Conservation (phyloP, 1,140 invertebrate species). For the Drosophila simulans region DNA sequence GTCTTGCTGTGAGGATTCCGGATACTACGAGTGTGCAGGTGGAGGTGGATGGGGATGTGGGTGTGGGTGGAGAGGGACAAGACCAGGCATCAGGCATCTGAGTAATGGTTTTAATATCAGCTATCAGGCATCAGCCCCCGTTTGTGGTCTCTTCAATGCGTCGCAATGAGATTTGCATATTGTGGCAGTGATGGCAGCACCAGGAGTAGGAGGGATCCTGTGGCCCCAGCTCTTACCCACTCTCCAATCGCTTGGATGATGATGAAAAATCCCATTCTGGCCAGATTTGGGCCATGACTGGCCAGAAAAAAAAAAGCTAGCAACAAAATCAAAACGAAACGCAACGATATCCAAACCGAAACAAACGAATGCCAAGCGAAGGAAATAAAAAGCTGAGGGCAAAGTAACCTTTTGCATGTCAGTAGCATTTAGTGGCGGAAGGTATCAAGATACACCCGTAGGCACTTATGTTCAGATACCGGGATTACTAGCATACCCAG, state of each 20-base stretch:
- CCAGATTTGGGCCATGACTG: slow-evolving; percentile 52
- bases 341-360: slow-evolving; percentile 19
- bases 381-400: slow-evolving; percentile 19
- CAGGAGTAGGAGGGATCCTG: not conserved
- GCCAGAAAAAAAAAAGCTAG: slow-evolving; percentile 52
- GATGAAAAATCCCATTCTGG: slow-evolving; percentile 28
- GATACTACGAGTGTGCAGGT: not conserved
- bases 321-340: slow-evolving; percentile 38
- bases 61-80: not conserved
- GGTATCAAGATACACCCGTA: not conserved
- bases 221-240: not conserved
- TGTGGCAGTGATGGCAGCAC: slow-evolving; percentile 57
- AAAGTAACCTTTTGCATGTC: slow-evolving; percentile 36
- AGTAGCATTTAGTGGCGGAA: slow-evolving; percentile 16
- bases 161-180: slow-evolving; percentile 66
- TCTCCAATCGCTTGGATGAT: slow-evolving; percentile 23
- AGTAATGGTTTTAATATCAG: slow-evolving; percentile 56
- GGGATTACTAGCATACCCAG: not conserved
- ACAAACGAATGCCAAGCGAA: slow-evolving; percentile 11
- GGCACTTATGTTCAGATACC: not conserved
- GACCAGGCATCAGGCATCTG: not conserved
- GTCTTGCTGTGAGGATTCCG: slow-evolving; percentile 22
- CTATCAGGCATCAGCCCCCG: slow-evolving; percentile 42
- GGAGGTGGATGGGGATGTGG: not conserved
- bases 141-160: slow-evolving; percentile 53